Evolutionary conservation across 2,888 invertebrate genomes (phyloP).

Genomic region (Limnephilus lunatus): DNA sequence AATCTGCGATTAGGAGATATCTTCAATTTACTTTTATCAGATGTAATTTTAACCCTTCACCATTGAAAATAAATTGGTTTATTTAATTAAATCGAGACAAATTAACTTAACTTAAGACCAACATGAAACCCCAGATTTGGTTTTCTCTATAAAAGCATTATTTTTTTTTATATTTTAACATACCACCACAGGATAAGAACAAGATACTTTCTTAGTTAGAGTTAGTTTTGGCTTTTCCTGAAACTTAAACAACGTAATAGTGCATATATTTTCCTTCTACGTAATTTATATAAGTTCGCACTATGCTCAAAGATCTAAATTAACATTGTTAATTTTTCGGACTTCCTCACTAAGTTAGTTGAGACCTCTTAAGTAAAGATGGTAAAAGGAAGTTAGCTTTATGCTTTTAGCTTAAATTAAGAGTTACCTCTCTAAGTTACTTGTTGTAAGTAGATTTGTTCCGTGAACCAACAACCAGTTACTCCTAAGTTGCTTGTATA

Average conservation of each 20-base stretch:
- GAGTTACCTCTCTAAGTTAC: background rate
- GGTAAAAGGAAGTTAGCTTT: background rate
- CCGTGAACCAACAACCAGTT: background rate
- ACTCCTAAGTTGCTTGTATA: no score
- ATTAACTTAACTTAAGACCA: background rate
- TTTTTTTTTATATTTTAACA: background rate
- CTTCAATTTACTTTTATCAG: background rate
- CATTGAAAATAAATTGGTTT: background rate
- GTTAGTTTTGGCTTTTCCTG: background rate
- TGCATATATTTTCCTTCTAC: background rate
- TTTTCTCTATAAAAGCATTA: background rate
- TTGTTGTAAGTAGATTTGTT: background rate
- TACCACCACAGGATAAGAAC: background rate
- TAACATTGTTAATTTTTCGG: background rate
- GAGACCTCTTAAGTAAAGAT: background rate
- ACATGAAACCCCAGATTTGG: background rate
- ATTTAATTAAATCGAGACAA: background rate
- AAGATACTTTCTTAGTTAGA: background rate
- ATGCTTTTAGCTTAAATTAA: background rate
- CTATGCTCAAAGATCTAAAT: background rate
- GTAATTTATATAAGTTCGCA: background rate
- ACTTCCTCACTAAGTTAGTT: background rate
- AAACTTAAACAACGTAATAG: background rate
- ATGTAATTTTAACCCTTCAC: background rate
- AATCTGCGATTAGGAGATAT: background rate